A percentile compares a stretch with the other conserved stretches of the same genome.
Evolutionary conservation across 2,113 vertebrate species (phyloP).

Genomic region (Rhinoptilus africanus): DNA sequence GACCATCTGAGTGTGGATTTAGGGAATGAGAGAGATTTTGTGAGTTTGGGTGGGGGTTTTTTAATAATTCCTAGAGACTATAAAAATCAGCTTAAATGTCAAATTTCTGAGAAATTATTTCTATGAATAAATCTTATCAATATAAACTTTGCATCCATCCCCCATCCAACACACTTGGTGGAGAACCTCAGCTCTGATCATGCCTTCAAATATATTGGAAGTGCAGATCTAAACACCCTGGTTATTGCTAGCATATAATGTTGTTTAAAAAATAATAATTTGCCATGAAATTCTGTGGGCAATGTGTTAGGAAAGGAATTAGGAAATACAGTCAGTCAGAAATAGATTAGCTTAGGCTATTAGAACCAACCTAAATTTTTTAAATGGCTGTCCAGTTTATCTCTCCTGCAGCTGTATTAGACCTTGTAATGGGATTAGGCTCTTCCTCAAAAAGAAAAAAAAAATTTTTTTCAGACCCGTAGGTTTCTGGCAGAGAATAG

Average conservation of each 20-base stretch:
- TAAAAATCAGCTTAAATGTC: background rate
- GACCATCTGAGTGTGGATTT: background rate
- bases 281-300: constrained; percentile 46
- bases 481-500: background rate
- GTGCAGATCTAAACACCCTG: background rate
- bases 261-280: constrained; percentile 40
- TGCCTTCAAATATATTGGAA: constrained; percentile 6
- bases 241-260: constrained; percentile 13
- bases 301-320: constrained; percentile 50
- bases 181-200: background rate
- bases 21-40: background rate
- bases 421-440: constrained; percentile 64
- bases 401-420: constrained; percentile 62
- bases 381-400: constrained; percentile 58
- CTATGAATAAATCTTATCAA: background rate
- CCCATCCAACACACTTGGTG: background rate
- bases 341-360: constrained; percentile 58
- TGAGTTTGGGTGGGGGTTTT: background rate
- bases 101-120: background rate
- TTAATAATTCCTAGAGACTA: background rate
- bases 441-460: constrained; percentile 2
- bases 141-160: background rate
- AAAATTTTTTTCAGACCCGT: background rate
- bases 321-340: constrained; percentile 51
- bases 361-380: constrained; percentile 61